These are phyloP conservation scores for Dastarcus helophoroides DNA, from an alignment of 2,888 invertebrate genomes.

Conservation along the genomic window DNA sequence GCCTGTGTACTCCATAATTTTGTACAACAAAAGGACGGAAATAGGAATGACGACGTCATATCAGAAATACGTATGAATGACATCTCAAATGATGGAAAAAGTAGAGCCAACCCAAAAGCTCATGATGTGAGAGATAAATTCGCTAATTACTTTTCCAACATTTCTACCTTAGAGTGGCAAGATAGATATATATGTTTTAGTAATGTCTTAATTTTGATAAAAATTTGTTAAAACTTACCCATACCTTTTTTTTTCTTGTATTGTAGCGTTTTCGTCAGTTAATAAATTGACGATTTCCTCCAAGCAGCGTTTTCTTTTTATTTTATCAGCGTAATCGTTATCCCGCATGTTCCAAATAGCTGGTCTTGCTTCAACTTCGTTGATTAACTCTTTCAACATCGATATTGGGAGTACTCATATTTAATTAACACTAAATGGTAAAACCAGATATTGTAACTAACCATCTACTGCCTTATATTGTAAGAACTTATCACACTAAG, in stretches of 20 bases:
- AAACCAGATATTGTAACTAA: no score
- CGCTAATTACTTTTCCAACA: slow-evolving; percentile 10
- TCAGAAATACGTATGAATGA: no score
- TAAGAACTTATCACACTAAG: no score
- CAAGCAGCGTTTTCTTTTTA: slow-evolving; percentile 2
- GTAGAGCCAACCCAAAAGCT: slow-evolving; percentile 10
- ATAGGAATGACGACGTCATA: slow-evolving; percentile 6
- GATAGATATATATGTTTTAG: neutral
- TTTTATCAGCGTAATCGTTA: neutral
- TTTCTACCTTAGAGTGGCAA: slow-evolving; percentile 5
- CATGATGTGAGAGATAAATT: slow-evolving; percentile 9
- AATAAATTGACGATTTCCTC: slow-evolving; percentile 2
- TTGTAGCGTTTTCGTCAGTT: neutral
- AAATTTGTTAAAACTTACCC: slow-evolving; percentile 3
- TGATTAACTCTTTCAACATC: slow-evolving; percentile 4
- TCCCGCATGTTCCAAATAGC: slow-evolving; percentile 4
- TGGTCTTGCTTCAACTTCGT: neutral
- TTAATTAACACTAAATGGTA: no score
- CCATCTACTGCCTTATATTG: no score
- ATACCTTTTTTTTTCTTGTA: neutral
- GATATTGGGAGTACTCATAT: no score
- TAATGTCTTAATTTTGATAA: slow-evolving; percentile 1
- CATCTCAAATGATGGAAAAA: slow-evolving; percentile 9
- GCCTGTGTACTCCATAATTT: slow-evolving; percentile 12
- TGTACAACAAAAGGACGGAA: slow-evolving; percentile 10